Evolutionary conservation across 2,888 invertebrate genomes (phyloP).

Genomic region (Dryobota labecula): DNA sequence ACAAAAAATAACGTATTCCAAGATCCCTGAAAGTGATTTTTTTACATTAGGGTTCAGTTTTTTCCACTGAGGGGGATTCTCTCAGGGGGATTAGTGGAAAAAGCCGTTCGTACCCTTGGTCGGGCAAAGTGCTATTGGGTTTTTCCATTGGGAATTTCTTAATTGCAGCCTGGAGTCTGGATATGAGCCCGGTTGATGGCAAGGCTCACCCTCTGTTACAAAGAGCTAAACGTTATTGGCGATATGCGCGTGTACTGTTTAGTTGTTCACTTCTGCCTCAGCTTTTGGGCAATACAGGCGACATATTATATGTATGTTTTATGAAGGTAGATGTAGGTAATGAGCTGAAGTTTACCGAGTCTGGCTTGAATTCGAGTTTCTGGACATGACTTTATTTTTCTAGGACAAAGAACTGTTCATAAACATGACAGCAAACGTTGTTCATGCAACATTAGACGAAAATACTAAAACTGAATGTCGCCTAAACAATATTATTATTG

Average conservation of each 20-base stretch:
- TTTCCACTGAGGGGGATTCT: too few species aligned
- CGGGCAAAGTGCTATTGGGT: not conserved
- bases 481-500: slow-evolving; percentile 50
- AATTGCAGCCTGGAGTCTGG: not conserved
- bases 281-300: not conserved
- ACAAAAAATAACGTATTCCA: too few species aligned
- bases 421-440: not conserved
- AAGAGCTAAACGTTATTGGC: not conserved
- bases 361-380: not conserved
- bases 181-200: not conserved
- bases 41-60: too few species aligned
- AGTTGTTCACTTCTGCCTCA: not conserved
- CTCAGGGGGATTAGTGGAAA: too few species aligned
- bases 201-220: not conserved
- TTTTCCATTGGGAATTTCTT: not conserved
- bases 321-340: not conserved
- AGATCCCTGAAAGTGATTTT: too few species aligned
- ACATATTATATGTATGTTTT: not conserved
- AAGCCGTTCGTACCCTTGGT: not conserved
- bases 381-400: not conserved
- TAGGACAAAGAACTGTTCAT: not conserved
- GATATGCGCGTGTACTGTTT: not conserved
- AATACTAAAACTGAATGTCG: slow-evolving; percentile 26
- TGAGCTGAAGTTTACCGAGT: not conserved
- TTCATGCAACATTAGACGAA: slow-evolving; percentile 18